These are phyloP conservation scores for Dromiciops gliroides DNA, from an alignment of 2,113 vertebrate genomes.

Conservation along the genomic window DNA sequence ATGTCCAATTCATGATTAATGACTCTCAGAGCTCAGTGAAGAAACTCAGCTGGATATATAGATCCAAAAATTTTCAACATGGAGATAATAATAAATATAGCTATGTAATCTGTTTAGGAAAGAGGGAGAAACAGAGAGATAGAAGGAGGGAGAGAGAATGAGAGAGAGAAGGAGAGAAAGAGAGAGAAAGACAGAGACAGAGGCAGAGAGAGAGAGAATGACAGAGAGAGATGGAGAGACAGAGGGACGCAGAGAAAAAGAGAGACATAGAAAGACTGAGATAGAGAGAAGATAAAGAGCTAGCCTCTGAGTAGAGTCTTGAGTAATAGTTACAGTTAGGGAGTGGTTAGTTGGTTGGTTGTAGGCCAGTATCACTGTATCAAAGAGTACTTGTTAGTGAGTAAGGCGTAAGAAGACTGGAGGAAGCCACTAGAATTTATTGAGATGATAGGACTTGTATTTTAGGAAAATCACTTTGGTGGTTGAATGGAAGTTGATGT, in stretches of 20 bases:
- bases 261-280: neutral
- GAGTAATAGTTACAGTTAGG: neutral
- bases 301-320: neutral
- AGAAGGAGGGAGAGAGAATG: no score
- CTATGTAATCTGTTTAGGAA: neutral
- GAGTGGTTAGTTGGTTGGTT: no score
- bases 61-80: neutral
- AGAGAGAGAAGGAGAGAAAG: no score
- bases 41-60: neutral
- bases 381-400: neutral
- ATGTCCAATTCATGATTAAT: neutral
- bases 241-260: no score
- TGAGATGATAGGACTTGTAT: neutral
- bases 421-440: neutral
- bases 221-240: no score
- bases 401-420: neutral
- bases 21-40: neutral
- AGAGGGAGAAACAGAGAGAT: neutral
- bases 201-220: no score
- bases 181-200: no score
- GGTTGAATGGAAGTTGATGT: neutral
- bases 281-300: no score
- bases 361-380: neutral
- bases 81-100: no score
- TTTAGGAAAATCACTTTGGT: neutral